Evolutionary conservation across 2,113 vertebrate species (phyloP).

Genomic region (Natator depressus): DNA sequence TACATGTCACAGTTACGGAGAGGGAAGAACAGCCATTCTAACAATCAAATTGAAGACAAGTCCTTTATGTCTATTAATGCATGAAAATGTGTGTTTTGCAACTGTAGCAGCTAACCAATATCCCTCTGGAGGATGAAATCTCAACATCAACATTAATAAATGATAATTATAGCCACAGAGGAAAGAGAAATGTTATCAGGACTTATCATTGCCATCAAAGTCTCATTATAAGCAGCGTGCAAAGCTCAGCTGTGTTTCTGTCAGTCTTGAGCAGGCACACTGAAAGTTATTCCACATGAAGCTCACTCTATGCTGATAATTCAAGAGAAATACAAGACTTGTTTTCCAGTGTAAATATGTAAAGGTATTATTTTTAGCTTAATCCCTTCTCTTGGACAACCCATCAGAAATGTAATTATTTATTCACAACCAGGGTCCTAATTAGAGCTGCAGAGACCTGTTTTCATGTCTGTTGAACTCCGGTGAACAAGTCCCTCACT

Average conservation of each 20-base stretch:
- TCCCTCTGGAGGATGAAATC: neutral
- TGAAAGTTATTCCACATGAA: neutral
- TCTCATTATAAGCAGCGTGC: neutral
- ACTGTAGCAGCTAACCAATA: neutral
- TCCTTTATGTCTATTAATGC: neutral
- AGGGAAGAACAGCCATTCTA: neutral
- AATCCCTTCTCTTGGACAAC: slow-evolving; percentile 1
- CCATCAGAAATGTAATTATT: slow-evolving; percentile 35
- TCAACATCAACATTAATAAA: neutral
- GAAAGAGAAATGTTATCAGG: neutral
- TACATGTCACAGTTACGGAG: neutral
- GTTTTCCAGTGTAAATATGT: neutral
- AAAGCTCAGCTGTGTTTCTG: neutral
- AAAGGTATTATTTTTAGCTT: neutral
- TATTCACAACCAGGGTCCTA: slow-evolving; percentile 25
- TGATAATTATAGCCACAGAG: neutral
- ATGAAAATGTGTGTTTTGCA: neutral
- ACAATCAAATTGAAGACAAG: neutral
- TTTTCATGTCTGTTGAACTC: neutral
- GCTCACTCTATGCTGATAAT: neutral
- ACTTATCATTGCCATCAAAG: neutral
- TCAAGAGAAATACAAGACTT: neutral
- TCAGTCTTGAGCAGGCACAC: accelerated
- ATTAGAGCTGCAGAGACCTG: slow-evolving; percentile 33
- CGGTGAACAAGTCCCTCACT: slow-evolving; percentile 22